Evolutionary conservation across 2,888 invertebrate species (phyloP), one percentile per base, ranked within the genome.

Genomic region (Ormyrus labotus): DNA sequence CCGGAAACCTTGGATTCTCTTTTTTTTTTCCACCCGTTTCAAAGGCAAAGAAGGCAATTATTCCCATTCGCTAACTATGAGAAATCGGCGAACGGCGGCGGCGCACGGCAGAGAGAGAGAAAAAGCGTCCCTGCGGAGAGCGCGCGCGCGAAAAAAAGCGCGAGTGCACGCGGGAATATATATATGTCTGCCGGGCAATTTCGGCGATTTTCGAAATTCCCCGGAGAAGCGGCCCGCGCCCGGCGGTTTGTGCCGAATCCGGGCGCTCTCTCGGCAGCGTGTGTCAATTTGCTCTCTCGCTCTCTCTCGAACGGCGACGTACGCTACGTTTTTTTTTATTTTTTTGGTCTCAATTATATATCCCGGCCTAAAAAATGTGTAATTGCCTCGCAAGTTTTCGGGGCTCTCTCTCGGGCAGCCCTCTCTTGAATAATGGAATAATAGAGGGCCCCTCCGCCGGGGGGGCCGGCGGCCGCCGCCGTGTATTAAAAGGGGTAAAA

Each of bases 191-290:
- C 11, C 53, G 50, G 1, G 55, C 10, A 47, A 53, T 5, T 88
- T 87, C 86, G 19, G 86, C 87, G 87, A 88, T 88, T 88, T 86
- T 88, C 85, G 81, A 79, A 81, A 72, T 73, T 87, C 90, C 88
- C 89, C 74, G 83, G 89, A 90, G 90, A 89, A 90, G 89, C 83
- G 85, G 88, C 50, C 9, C 13, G 11, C 19, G 8, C 7, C 11
- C 65, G n/a, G 6, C 48, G 48, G 51, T 6, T 19, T 19, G 4
- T 19, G 4, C 34, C 63, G 72, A n/a, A 34, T 48, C 19, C 53
- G 34, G 63, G 10, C 55, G 10, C 10, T 34, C 50, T 51, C 34
- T 58, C 45, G 47, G 50, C 5, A n/a, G 57, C 68, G 19, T 68
- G 71, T 67, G 71, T 78, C 78, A 71, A 78, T 78, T 65, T 50